A percentile compares a stretch with the other conserved stretches of the same genome.
Evolutionary conservation across 2,888 invertebrate genomes (phyloP).

Genomic region (Melanostoma mellinum): DNA sequence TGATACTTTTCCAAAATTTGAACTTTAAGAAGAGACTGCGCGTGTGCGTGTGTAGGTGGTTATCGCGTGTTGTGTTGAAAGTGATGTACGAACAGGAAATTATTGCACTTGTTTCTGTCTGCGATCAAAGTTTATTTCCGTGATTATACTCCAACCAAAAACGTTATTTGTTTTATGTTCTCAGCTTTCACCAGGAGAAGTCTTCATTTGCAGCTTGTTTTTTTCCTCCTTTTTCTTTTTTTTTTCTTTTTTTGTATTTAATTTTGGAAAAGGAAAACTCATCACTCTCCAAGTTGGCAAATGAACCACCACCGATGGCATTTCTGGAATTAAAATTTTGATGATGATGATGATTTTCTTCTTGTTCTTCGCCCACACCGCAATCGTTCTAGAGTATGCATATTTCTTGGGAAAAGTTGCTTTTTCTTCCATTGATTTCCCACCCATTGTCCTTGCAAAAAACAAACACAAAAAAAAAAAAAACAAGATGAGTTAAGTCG

Average conservation of each 20-base stretch:
- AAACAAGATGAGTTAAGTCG: conserved; percentile 44
- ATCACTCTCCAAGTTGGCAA: conserved; percentile 62
- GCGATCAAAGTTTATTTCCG: conserved; percentile 53
- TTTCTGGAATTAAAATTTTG: conserved; percentile 70
- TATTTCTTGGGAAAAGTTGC: conserved; percentile 54
- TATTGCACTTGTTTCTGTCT: conserved; percentile 9
- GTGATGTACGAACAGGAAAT: not conserved
- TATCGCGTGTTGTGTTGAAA: conserved; percentile 4
- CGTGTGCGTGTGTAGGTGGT: not conserved
- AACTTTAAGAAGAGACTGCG: conserved; percentile 31
- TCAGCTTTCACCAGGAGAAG: too few species aligned
- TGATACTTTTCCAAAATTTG: conserved; percentile 59
- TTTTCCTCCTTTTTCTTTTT: conserved; percentile 2
- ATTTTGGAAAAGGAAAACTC: conserved; percentile 48
- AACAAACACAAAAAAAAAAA: not conserved
- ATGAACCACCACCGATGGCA: conserved; percentile 69
- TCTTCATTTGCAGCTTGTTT: conserved; percentile 3
- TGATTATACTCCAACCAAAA: conserved; percentile 51
- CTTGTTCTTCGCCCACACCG: not conserved
- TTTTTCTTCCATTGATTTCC: conserved; percentile 48
- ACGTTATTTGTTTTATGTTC: conserved; percentile 52
- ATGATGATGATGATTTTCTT: conserved; percentile 56
- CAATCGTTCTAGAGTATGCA: conserved; percentile 36
- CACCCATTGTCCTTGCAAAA: conserved; percentile 36
- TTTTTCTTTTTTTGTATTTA: conserved; percentile 17